phyloP scores from a whole-genome alignment of 2,888 invertebrate species.

The Eumerus sabulonum region DNA sequence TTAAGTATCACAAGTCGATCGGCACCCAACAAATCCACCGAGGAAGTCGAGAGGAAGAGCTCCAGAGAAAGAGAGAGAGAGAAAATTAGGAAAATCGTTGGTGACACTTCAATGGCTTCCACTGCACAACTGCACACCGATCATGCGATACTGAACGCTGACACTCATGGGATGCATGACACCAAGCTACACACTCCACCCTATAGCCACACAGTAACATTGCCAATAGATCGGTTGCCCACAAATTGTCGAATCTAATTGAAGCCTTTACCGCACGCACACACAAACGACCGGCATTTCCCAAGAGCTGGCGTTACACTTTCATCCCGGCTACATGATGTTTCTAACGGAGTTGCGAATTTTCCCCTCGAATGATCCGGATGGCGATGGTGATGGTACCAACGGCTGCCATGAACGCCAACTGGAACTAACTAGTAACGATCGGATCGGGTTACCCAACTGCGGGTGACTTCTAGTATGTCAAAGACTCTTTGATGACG shows the following conservation, averaged over 20 bases:
- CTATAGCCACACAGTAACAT: slow-evolving; percentile 15
- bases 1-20: slow-evolving; percentile 7
- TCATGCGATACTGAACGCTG: slow-evolving; percentile 52
- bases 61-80: background rate
- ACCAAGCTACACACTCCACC: slow-evolving; percentile 32
- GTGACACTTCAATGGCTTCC: slow-evolving; percentile 64
- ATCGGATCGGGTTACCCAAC: slow-evolving; percentile 47
- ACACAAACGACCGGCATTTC: slow-evolving; percentile 10
- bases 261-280: slow-evolving; percentile 28
- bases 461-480: slow-evolving; percentile 63
- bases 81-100: slow-evolving; percentile 65
- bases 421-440: slow-evolving; percentile 26
- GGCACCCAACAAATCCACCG: background rate
- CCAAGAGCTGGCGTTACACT: slow-evolving; percentile 63
- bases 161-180: slow-evolving; percentile 46
- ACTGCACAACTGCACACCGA: slow-evolving; percentile 31
- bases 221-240: slow-evolving; percentile 46
- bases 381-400: slow-evolving; percentile 30
- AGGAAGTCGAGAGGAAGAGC: too few species aligned
- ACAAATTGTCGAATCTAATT: slow-evolving; percentile 62
- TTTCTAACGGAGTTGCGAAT: slow-evolving; percentile 57
- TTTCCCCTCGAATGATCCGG: slow-evolving; percentile 52
- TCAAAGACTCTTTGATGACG: slow-evolving; percentile 44
- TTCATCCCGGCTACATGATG: slow-evolving; percentile 50
- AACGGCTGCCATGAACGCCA: slow-evolving; percentile 27